phyloP scores from a whole-genome alignment of 1,140 invertebrate species.

The Mamestra configurata region DNA sequence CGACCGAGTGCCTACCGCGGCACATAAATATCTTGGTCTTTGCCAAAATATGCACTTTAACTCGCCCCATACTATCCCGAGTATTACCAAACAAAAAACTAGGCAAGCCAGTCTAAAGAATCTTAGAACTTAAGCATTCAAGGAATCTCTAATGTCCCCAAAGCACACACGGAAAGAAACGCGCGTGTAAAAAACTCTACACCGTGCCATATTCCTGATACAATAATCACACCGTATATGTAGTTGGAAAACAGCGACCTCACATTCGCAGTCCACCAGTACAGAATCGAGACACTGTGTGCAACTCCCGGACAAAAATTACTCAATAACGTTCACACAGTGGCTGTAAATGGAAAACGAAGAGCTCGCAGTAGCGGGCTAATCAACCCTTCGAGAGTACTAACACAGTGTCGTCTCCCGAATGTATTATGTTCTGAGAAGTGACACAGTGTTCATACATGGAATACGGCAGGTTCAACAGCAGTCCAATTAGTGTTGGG shows the following conservation, averaged over 20 bases:
- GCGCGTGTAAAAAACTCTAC: not conserved
- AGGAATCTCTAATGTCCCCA: not conserved
- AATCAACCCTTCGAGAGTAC: not conserved
- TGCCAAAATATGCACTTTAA: not conserved
- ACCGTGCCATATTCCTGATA: not conserved
- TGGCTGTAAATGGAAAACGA: slow-evolving; percentile 21
- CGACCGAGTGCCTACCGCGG: too few relatives aligned
- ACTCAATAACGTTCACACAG: slow-evolving; percentile 15
- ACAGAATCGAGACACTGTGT: slow-evolving; percentile 1
- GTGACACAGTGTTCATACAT: slow-evolving; percentile 8
- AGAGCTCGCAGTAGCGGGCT: slow-evolving; percentile 20
- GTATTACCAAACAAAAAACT: not conserved
- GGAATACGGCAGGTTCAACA: slow-evolving; percentile 35
- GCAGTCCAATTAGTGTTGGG: slow-evolving; percentile 44
- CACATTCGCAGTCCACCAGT: not conserved
- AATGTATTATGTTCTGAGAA: not conserved
- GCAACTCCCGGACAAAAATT: slow-evolving; percentile 10
- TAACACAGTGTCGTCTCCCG: slow-evolving; percentile 22
- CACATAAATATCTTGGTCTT: too few relatives aligned
- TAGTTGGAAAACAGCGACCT: not conserved
- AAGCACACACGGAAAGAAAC: not conserved
- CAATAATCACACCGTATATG: not conserved
- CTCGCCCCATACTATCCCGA: not conserved
- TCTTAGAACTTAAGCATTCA: not conserved
- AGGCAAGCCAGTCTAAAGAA: not conserved